phyloP scores from a whole-genome alignment of 1,140 invertebrate genomes.

The Neotoxoptera formosana region DNA sequence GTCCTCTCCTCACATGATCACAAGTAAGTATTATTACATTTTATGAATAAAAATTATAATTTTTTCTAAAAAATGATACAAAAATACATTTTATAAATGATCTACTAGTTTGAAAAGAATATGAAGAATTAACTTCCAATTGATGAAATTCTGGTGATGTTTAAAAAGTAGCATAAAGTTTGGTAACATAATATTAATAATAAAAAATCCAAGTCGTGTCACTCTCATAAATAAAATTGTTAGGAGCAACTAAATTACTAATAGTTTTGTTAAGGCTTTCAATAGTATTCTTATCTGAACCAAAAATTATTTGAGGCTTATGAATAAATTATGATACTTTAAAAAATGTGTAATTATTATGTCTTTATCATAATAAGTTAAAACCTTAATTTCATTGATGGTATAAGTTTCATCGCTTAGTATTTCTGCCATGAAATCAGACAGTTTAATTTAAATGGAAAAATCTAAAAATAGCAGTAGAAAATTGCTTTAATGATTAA shows the following conservation, averaged over 20 bases:
- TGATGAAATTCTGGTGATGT: neutral
- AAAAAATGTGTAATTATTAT: neutral
- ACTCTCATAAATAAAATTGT: neutral
- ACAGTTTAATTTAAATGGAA: neutral
- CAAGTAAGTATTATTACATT: neutral
- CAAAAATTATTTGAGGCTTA: neutral
- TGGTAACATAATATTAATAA: neutral
- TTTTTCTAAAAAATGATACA: neutral
- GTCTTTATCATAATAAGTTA: neutral
- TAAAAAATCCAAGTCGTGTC: neutral
- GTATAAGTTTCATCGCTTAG: neutral
- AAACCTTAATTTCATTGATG: neutral
- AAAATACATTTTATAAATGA: neutral
- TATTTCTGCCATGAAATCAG: neutral
- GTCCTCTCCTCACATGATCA: neutral
- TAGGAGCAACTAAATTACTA: neutral
- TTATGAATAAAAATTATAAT: neutral
- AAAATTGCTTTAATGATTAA: neutral
- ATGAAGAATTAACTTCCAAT: neutral
- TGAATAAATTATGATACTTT: neutral
- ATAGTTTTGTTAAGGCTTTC: neutral
- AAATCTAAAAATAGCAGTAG: neutral
- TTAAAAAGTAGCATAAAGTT: neutral
- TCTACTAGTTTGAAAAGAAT: neutral
- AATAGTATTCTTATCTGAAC: neutral